Percentiles rank a stretch among this genome's conserved stretches.
Evolutionary conservation across 2,888 invertebrate genomes (phyloP).

Genomic region (Andrena minutula): DNA sequence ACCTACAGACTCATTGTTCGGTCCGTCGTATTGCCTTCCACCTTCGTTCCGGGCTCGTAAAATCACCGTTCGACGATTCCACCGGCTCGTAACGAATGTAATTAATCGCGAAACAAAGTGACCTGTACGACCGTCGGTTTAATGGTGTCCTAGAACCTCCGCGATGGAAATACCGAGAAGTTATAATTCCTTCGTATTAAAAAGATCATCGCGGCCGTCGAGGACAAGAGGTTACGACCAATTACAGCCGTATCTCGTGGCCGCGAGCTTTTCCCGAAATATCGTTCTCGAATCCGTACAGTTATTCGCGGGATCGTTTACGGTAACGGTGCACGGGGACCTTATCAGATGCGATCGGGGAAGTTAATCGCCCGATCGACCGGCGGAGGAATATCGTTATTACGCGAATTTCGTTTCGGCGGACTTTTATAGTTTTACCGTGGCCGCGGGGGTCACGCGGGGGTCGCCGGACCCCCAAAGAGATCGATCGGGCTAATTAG

Average conservation of each 20-base stretch:
- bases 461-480: slow-evolving; percentile 15
- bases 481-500: slow-evolving; percentile 57
- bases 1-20: slow-evolving; percentile 55
- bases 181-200: too few species aligned
- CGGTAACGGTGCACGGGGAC: not conserved
- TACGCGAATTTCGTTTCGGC: slow-evolving; percentile 23
- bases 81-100: slow-evolving; percentile 40
- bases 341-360: slow-evolving; percentile 31
- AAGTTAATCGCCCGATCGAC: slow-evolving; percentile 4
- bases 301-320: slow-evolving; percentile 13
- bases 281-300: not conserved
- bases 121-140: not conserved
- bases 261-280: slow-evolving; percentile 4
- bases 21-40: slow-evolving; percentile 43
- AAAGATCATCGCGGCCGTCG: too few species aligned
- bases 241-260: not conserved
- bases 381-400: slow-evolving; percentile 15
- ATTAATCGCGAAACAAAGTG: slow-evolving; percentile 54
- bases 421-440: slow-evolving; percentile 34
- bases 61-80: slow-evolving; percentile 46
- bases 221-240: not conserved
- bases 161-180: not conserved
- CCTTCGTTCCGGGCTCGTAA: slow-evolving; percentile 56
- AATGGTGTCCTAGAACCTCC: not conserved
- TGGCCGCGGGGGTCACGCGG: not conserved